Conservation (phyloP, 2,888 invertebrate genomes). For the Serripes groenlandicus region DNA sequence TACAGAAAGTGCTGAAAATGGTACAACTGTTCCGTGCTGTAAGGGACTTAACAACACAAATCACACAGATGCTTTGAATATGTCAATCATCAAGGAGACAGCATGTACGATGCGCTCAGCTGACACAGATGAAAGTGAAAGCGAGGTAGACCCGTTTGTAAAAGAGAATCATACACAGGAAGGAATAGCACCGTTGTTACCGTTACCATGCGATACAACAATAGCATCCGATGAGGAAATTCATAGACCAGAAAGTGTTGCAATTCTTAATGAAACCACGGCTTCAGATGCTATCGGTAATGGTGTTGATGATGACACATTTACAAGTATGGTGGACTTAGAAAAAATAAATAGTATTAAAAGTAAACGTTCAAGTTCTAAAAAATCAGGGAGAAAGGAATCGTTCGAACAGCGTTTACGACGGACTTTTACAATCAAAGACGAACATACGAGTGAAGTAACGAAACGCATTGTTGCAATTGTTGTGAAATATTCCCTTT, state of each 20-base stretch:
- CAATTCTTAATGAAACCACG: neutral
- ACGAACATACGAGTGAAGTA: constrained; percentile 62
- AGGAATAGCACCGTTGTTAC: neutral
- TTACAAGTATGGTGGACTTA: constrained; percentile 46
- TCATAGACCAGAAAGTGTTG: neutral
- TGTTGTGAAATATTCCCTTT: constrained; percentile 93
- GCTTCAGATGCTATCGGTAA: neutral
- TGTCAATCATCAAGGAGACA: neutral
- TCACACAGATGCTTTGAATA: neutral
- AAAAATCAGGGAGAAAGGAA: constrained; percentile 52
- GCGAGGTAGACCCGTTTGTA: neutral
- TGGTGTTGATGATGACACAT: constrained; percentile 34
- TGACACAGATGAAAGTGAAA: neutral
- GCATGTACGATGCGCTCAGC: neutral
- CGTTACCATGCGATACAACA: neutral
- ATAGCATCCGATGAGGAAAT: neutral
- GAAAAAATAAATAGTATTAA: constrained; percentile 45
- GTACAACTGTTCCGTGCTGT: too few species aligned
- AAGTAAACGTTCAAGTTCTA: constrained; percentile 38
- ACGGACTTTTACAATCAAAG: constrained; percentile 61
- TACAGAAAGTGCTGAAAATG: too few species aligned
- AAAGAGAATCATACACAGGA: neutral
- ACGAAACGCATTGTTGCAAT: constrained; percentile 57
- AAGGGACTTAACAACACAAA: too few species aligned
- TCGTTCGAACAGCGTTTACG: constrained; percentile 60